phyloP scores from a whole-genome alignment of 2,113 vertebrate species.

The Channa maculata region DNA sequence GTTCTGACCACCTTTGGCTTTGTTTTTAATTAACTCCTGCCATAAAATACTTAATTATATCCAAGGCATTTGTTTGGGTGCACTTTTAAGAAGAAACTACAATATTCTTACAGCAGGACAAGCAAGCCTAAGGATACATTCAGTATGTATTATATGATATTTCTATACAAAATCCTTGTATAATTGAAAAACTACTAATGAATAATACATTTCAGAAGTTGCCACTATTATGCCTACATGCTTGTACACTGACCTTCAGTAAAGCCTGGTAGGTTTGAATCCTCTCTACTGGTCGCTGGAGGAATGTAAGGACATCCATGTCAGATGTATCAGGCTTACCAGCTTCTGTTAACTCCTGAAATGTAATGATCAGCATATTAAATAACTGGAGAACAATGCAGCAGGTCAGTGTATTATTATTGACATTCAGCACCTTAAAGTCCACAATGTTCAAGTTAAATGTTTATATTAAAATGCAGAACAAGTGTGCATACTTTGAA shows the following conservation, averaged over 20 bases:
- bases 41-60: neutral
- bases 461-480: neutral
- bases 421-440: neutral
- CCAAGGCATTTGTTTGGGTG: neutral
- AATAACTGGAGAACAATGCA: neutral
- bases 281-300: conserved; percentile 91
- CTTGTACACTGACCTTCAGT: conserved; percentile 86
- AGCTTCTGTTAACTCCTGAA: conserved; percentile 75
- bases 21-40: conserved; percentile 95
- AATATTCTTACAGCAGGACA: neutral
- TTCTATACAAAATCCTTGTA: too few species aligned
- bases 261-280: conserved; percentile 94
- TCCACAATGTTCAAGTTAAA: neutral
- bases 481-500: conserved; percentile 85
- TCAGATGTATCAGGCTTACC: conserved; percentile 72
- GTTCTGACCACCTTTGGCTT: conserved; percentile 91
- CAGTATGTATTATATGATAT: too few species aligned
- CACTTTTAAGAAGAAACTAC: too few species aligned
- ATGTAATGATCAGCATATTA: neutral
- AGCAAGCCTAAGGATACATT: neutral
- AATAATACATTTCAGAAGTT: too few species aligned
- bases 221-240: too few species aligned
- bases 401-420: neutral
- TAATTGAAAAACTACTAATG: too few species aligned
- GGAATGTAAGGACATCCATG: conserved; percentile 88